Percentiles rank a stretch among this genome's conserved stretches.
phyloP scores from a whole-genome alignment of 2,113 vertebrate genomes.

The Urocynchramus pylzowi region DNA sequence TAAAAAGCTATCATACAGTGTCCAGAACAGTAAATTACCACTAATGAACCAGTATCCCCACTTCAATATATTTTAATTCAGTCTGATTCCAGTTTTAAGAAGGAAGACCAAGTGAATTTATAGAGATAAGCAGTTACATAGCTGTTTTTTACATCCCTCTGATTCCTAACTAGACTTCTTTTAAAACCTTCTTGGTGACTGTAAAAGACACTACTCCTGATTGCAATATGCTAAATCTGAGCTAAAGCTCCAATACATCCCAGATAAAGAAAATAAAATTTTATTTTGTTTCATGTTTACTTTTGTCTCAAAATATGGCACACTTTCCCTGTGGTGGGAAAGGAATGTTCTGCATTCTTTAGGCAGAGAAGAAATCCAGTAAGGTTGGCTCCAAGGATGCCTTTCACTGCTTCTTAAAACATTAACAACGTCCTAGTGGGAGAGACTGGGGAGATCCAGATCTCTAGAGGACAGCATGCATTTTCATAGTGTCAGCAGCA shows the following conservation, averaged over 20 bases:
- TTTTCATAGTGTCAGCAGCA: not conserved
- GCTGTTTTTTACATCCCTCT: not conserved
- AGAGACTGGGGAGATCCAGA: not conserved
- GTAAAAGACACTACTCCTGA: not conserved
- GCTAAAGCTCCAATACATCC: not conserved
- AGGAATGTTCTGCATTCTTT: not conserved
- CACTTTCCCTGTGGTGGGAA: not conserved
- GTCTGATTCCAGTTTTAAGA: not conserved
- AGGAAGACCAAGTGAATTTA: not conserved
- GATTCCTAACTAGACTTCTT: not conserved
- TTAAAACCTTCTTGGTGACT: not conserved
- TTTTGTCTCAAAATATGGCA: conserved; percentile 28
- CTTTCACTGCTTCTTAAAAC: conserved; percentile 33
- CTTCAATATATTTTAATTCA: not conserved
- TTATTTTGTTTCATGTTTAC: not conserved
- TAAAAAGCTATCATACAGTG: not conserved
- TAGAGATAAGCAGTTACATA: not conserved
- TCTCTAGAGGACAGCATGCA: not conserved
- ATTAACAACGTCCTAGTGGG: not conserved
- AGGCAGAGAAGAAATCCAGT: conserved; percentile 30
- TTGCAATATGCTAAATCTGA: not conserved
- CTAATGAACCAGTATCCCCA: not conserved
- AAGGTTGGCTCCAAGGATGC: not conserved
- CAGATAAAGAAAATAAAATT: not conserved
- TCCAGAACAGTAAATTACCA: not conserved